Evolutionary conservation across 1,140 invertebrate species (phyloP).

Genomic region (Macrobrachium nipponense): DNA sequence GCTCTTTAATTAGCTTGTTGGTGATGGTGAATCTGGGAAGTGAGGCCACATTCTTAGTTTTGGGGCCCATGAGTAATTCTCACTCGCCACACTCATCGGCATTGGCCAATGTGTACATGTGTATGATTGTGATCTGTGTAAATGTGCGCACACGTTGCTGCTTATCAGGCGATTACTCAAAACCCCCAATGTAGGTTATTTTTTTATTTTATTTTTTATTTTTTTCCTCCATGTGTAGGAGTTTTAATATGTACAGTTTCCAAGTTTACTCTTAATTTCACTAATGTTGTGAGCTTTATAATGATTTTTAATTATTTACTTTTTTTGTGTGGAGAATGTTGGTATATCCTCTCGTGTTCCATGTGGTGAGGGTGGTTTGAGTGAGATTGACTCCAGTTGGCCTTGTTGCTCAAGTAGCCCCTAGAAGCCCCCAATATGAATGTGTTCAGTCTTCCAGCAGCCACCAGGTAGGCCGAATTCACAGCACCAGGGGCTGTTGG

Average conservation of each 20-base stretch:
- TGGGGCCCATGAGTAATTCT: slow-evolving; percentile 50
- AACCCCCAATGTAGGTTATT: no score
- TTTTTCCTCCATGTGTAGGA: no score
- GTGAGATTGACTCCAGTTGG: slow-evolving; percentile 47
- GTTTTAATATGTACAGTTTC: no score
- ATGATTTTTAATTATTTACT: slow-evolving; percentile 6
- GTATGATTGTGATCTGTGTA: neutral
- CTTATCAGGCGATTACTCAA: neutral
- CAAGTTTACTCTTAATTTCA: no score
- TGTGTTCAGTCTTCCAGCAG: slow-evolving; percentile 60
- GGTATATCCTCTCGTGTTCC: neutral
- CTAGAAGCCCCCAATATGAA: slow-evolving; percentile 58
- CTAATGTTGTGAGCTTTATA: neutral
- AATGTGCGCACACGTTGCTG: neutral
- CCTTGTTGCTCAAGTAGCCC: slow-evolving; percentile 57
- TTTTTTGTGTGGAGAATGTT: slow-evolving; percentile 16
- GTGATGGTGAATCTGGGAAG: slow-evolving; percentile 58
- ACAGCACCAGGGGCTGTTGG: slow-evolving; percentile 61
- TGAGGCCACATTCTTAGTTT: slow-evolving; percentile 59
- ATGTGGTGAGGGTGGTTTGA: slow-evolving; percentile 34
- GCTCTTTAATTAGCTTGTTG: slow-evolving; percentile 59
- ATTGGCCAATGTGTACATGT: neutral
- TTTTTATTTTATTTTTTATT: no score
- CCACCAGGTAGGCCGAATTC: slow-evolving; percentile 61
- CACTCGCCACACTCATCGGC: slow-evolving; percentile 45